These are phyloP conservation scores for Amblyjoppa proteus DNA, from an alignment of 2,888 invertebrate genomes.

Conservation along the genomic window DNA sequence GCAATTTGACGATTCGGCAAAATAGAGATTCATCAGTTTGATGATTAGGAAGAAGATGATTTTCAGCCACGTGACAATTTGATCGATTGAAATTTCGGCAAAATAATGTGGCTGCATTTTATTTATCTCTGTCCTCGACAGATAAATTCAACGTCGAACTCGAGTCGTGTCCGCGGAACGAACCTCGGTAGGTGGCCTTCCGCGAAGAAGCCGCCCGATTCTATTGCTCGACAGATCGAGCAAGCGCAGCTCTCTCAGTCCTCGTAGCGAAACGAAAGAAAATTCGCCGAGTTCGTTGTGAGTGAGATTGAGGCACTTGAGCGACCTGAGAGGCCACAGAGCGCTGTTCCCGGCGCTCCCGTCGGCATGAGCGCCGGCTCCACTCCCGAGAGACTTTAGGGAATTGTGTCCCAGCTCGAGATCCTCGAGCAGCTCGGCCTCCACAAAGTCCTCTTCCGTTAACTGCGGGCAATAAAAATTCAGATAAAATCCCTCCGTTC, in stretches of 20 bases:
- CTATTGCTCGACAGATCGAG: slow-evolving; percentile 92
- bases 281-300: slow-evolving; percentile 92
- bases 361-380: slow-evolving; percentile 74
- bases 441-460: slow-evolving; percentile 91
- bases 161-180: slow-evolving; percentile 39
- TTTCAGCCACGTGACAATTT: too few relatives aligned
- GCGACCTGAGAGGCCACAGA: slow-evolving; percentile 88
- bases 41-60: too few relatives aligned
- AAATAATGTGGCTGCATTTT: too few relatives aligned
- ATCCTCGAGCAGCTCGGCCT: slow-evolving; percentile 89
- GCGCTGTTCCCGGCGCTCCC: slow-evolving; percentile 87
- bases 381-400: slow-evolving; percentile 87
- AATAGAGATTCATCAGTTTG: too few relatives aligned
- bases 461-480: slow-evolving; percentile 85
- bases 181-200: slow-evolving; percentile 82
- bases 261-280: slow-evolving; percentile 92
- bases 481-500: not conserved
- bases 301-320: slow-evolving; percentile 91
- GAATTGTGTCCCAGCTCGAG: slow-evolving; percentile 91
- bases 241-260: slow-evolving; percentile 89
- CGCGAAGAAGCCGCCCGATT: slow-evolving; percentile 86
- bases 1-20: too few relatives aligned
- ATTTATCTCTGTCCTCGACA: too few relatives aligned
- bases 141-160: too few relatives aligned
- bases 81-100: too few relatives aligned